Evolutionary conservation across 2,113 vertebrate genomes (phyloP).

Genomic region (Oceanodroma tethys): DNA sequence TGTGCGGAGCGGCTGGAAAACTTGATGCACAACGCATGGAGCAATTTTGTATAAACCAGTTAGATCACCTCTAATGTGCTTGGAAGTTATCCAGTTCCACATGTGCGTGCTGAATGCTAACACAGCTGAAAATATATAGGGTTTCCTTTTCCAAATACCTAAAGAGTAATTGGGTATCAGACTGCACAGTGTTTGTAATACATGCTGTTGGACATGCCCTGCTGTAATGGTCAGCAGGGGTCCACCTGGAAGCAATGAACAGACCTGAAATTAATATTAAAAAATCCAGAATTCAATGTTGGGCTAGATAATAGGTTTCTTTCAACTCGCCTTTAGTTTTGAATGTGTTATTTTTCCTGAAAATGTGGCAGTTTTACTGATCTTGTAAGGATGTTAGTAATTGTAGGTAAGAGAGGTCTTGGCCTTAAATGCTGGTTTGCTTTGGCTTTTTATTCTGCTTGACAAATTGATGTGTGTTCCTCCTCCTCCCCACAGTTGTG

Average conservation of each 20-base stretch:
- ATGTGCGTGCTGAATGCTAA: not conserved
- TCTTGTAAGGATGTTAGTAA: not conserved
- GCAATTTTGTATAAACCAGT: not conserved
- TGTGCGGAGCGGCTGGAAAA: not conserved
- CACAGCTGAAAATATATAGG: not conserved
- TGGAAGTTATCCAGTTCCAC: not conserved
- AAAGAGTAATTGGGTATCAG: not conserved
- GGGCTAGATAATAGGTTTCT: not conserved
- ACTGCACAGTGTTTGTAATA: not conserved
- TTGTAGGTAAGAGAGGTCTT: not conserved
- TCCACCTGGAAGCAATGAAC: not conserved
- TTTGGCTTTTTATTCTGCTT: not conserved
- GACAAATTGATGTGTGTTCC: not conserved
- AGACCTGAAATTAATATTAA: not conserved
- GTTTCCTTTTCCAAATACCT: not conserved
- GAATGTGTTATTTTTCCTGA: not conserved
- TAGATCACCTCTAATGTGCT: not conserved
- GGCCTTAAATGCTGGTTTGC: not conserved
- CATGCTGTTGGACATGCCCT: not conserved
- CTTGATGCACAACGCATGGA: not conserved
- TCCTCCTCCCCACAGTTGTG: not conserved
- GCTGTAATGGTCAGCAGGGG: not conserved
- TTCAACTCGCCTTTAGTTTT: not conserved
- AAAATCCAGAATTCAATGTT: not conserved
- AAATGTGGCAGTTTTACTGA: not conserved